Evolutionary conservation across 1,140 invertebrate genomes (phyloP), one percentile per base, ranked within the genome.

Genomic region (Tigriopus japonicus): DNA sequence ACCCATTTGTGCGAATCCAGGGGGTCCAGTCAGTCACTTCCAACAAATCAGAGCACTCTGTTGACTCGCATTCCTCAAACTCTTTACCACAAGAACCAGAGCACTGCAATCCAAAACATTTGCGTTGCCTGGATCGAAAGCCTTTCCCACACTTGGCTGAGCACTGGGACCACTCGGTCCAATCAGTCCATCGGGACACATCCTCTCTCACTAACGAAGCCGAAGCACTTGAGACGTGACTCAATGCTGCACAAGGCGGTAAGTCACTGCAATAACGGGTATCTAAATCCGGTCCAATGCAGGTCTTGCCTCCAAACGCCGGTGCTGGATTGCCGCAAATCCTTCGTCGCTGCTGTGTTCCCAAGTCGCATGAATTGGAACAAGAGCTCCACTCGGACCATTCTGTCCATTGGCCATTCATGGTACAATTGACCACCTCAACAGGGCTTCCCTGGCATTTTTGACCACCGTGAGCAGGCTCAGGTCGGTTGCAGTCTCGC

Each of bases 401-500:
- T 19, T 67, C 68, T 5, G 69, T 69, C 73, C 73, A 74, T 17
- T 67, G 66, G 40, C 74, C 73, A 66, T 75, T 62, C 55, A 66
- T 66, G 43, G 67, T 73, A 65, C 77, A 78, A 54, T 75, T 76
- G 1, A 70, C 65, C 1, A 76, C 72, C 65, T 78, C 71, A 6
- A 71, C 68, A 51, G 64, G 69, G 5, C 68, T 63, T 6, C 74
- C 74, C 17, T 66, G 55, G 41, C 61, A 64, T n/a, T 42, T 43
- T 13, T 71, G 69, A 6, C 90, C 91, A 0, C 84, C 86, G 68
- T 86, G 78, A 51, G 77, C 74, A 0, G 88, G 85, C n/a, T 75
- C 72, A 0, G 88, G 88, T 70, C 87, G 87, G 66, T 86, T 81
- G 69, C 89, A 93, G 5, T 77, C 74, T 0, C 87, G 73, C 1